Evolutionary conservation across 2,888 invertebrate genomes (phyloP).

Genomic region (Ametastegia equiseti): DNA sequence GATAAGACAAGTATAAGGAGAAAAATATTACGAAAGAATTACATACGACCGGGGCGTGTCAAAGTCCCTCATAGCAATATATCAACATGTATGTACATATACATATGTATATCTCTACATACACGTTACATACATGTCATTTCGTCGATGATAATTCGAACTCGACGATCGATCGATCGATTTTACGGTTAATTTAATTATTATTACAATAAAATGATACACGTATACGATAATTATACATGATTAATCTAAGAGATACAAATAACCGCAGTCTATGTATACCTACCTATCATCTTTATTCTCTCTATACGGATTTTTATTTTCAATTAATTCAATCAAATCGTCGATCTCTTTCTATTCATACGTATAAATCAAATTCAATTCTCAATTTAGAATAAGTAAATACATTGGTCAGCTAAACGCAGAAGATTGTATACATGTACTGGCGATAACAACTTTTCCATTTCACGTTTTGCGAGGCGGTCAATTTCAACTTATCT

Average conservation of each 20-base stretch:
- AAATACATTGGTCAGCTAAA: too few relatives aligned
- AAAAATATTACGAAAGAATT: background rate
- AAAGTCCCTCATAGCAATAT: constrained; percentile 17
- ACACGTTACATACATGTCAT: background rate
- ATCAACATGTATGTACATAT: background rate
- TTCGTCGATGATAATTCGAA: background rate
- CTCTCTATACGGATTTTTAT: too few relatives aligned
- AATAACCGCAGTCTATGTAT: too few relatives aligned
- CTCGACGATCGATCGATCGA: background rate
- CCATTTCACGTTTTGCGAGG: too few relatives aligned
- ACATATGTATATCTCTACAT: background rate
- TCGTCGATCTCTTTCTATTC: too few relatives aligned
- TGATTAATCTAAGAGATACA: background rate
- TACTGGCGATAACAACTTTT: too few relatives aligned
- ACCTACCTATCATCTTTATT: too few relatives aligned
- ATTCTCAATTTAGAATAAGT: too few relatives aligned
- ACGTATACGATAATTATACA: background rate
- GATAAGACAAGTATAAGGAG: background rate
- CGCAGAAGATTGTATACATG: too few relatives aligned
- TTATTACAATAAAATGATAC: background rate
- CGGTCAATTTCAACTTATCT: too few relatives aligned
- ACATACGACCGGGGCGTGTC: background rate
- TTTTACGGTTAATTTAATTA: background rate
- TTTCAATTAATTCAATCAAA: too few relatives aligned
- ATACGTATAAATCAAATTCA: too few relatives aligned